Percentiles rank a stretch among this genome's conserved stretches.
These are phyloP conservation scores for Pheosia gnoma DNA, from an alignment of 2,888 invertebrate species.

Conservation along the genomic window DNA sequence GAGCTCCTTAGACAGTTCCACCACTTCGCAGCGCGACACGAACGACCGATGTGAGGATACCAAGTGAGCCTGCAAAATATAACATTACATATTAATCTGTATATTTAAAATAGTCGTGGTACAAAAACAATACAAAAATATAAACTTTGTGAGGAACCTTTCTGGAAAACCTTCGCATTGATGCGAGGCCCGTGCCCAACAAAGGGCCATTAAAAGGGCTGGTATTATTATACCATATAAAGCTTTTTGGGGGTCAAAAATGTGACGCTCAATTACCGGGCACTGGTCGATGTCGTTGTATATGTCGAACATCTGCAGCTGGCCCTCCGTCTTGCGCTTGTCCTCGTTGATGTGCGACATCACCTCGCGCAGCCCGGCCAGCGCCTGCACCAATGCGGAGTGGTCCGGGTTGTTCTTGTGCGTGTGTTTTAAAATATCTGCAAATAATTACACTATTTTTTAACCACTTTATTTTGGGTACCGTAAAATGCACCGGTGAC, in stretches of 20 bases:
- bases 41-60: conserved; percentile 97
- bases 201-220: no score
- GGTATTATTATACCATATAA: no score
- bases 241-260: no score
- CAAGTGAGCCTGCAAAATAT: conserved; percentile 89
- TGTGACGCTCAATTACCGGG: conserved; percentile 85
- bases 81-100: not conserved
- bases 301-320: conserved; percentile 98
- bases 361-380: conserved; percentile 95
- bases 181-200: no score
- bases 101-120: no score
- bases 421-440: conserved; percentile 97
- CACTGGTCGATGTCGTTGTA: conserved; percentile 99
- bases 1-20: conserved; percentile 92
- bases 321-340: conserved; percentile 97
- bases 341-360: conserved; percentile 99
- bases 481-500: no score
- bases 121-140: no score
- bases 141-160: no score
- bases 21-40: conserved; percentile 93
- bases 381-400: conserved; percentile 91
- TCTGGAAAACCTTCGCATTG: no score
- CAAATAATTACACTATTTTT: conserved; percentile 5
- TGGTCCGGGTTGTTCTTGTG: conserved; percentile 95
- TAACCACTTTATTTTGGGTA: not conserved